phyloP scores from a whole-genome alignment of 2,888 invertebrate species.

The Parnassius smintheus region DNA sequence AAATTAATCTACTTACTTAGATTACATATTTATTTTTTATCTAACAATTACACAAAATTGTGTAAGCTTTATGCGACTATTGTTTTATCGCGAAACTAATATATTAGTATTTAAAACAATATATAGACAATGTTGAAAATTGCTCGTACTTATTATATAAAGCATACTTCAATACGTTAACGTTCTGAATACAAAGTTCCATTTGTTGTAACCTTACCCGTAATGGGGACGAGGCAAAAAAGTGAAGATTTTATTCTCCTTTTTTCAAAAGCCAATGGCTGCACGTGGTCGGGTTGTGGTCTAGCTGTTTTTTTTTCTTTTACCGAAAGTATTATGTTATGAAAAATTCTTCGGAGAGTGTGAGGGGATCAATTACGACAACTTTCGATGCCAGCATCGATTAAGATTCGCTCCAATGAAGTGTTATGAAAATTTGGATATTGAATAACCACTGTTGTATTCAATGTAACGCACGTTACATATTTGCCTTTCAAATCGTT shows the following conservation, averaged over 20 bases:
- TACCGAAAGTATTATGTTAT: slow-evolving; percentile 69
- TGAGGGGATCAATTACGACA: slow-evolving; percentile 55
- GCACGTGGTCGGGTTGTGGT: slow-evolving; percentile 79
- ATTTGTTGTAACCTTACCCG: slow-evolving; percentile 73
- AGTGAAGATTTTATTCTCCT: slow-evolving; percentile 59
- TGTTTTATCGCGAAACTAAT: no score
- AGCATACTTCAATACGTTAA: slow-evolving; percentile 44
- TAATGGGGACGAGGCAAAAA: slow-evolving; percentile 62
- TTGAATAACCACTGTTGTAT: slow-evolving; percentile 16
- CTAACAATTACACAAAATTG: no score
- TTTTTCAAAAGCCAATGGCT: slow-evolving; percentile 61
- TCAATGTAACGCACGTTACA: background rate
- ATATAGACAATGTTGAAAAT: background rate
- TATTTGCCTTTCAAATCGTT: background rate
- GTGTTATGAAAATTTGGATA: slow-evolving; percentile 34
- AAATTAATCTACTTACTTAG: no score
- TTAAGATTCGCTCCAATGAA: slow-evolving; percentile 29
- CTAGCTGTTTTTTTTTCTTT: slow-evolving; percentile 56
- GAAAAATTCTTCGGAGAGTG: slow-evolving; percentile 62
- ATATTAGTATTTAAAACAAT: background rate
- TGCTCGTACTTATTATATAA: slow-evolving; percentile 27
- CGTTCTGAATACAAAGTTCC: slow-evolving; percentile 62
- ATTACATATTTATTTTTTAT: no score
- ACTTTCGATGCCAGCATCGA: slow-evolving; percentile 39
- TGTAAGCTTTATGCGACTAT: no score